phyloP scores from a whole-genome alignment of 2,113 vertebrate genomes.

The Hydropotes inermis region DNA sequence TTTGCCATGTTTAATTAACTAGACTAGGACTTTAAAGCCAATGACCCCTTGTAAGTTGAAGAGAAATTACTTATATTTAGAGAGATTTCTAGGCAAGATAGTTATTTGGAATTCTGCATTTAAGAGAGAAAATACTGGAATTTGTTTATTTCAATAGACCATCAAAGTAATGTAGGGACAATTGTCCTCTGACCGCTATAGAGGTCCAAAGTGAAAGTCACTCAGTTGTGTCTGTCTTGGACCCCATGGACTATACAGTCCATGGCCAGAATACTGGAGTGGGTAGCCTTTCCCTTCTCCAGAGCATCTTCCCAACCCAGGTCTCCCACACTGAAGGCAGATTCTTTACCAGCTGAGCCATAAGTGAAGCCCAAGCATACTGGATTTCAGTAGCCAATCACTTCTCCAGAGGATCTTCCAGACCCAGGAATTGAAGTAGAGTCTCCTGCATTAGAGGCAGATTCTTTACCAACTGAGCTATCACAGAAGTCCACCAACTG shows the following conservation, averaged over 20 bases:
- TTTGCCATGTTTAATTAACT: background rate
- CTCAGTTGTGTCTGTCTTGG: background rate
- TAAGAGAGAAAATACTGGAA: background rate
- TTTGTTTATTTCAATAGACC: background rate
- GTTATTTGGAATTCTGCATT: background rate
- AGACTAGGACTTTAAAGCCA: background rate
- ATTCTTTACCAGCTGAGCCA: background rate
- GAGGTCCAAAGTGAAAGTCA: background rate
- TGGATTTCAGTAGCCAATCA: background rate
- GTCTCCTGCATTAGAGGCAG: background rate
- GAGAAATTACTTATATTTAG: background rate
- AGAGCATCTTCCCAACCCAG: background rate
- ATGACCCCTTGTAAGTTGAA: background rate
- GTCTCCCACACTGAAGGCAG: background rate
- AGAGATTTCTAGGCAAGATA: background rate
- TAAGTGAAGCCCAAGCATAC: background rate
- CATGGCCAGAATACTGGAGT: background rate
- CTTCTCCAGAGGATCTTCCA: background rate
- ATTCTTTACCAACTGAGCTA: background rate
- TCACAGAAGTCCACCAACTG: background rate
- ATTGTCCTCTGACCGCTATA: background rate
- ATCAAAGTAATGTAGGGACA: background rate
- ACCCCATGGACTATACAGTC: background rate
- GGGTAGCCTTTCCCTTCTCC: background rate
- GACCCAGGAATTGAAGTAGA: background rate